Evolutionary conservation across 2,797 vertebrate species (phyloP).

Genomic region (Bucorvus abyssinicus): DNA sequence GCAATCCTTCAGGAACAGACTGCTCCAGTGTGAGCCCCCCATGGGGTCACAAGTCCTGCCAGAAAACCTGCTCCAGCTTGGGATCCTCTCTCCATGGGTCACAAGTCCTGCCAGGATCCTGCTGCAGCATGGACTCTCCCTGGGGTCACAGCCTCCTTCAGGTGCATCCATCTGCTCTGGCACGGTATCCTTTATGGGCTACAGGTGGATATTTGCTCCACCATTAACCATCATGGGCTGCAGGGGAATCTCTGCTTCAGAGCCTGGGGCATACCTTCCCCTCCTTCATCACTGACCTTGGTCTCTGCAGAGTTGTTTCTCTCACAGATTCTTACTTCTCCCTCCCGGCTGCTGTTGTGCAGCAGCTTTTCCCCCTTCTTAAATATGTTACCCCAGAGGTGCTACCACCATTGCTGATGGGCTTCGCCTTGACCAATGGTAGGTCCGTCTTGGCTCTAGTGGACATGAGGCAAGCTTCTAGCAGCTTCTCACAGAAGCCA

Average conservation of each 20-base stretch:
- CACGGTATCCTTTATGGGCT: background rate
- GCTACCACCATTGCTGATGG: background rate
- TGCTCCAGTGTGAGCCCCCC: too few species aligned
- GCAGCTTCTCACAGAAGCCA: background rate
- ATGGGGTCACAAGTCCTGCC: too few species aligned
- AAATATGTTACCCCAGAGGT: background rate
- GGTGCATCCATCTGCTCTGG: background rate
- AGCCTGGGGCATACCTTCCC: rapidly evolving
- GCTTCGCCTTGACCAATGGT: background rate
- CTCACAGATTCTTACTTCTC: too few species aligned
- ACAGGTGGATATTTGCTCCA: background rate
- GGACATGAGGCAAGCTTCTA: background rate
- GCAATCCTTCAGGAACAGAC: background rate
- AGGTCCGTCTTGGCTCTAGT: background rate
- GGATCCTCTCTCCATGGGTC: background rate
- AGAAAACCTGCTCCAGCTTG: too few species aligned
- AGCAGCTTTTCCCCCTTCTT: background rate
- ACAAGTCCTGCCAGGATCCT: background rate
- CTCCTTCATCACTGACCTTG: background rate
- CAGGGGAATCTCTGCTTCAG: background rate
- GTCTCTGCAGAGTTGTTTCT: background rate
- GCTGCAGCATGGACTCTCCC: background rate
- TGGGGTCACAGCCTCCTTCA: background rate
- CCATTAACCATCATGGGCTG: background rate
- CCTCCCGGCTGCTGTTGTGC: background rate